A percentile compares a stretch with the other conserved stretches of the same genome.
Conservation (phyloP, 2,113 vertebrate genomes). For the Rostratula benghalensis region DNA sequence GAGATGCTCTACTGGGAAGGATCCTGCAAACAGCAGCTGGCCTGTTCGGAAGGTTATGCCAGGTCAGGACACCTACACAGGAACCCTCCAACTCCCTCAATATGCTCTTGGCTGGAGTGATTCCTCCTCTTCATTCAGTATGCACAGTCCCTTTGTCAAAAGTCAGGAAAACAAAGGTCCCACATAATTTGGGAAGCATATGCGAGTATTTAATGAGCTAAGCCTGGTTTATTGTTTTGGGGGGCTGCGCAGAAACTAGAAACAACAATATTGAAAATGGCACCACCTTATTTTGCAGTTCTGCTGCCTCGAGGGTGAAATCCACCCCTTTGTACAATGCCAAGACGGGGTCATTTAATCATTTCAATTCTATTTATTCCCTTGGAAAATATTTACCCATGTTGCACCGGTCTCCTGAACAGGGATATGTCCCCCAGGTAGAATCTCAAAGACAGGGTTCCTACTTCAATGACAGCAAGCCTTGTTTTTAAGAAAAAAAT, state of each 20-base stretch:
- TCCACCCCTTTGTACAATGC: background rate
- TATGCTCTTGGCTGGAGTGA: background rate
- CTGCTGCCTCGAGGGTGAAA: background rate
- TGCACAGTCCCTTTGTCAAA: background rate
- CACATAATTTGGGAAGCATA: background rate
- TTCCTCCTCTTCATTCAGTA: background rate
- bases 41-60: background rate
- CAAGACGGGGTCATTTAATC: background rate
- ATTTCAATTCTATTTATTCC: background rate
- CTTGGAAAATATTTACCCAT: background rate
- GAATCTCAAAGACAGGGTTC: background rate
- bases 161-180: background rate
- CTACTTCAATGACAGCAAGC: background rate
- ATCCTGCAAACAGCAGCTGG: background rate
- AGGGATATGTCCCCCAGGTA: background rate
- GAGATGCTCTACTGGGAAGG: background rate
- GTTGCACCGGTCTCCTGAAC: background rate
- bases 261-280: background rate
- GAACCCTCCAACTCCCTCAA: background rate
- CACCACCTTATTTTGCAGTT: background rate
- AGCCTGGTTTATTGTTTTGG: background rate
- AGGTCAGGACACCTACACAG: background rate
- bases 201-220: background rate
- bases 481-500: background rate
- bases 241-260: background rate